Percentiles rank a stretch among this genome's conserved stretches.
These are phyloP conservation scores for Campylomormyrus numenius DNA, from an alignment of 2,113 vertebrate species.

Conservation along the genomic window DNA sequence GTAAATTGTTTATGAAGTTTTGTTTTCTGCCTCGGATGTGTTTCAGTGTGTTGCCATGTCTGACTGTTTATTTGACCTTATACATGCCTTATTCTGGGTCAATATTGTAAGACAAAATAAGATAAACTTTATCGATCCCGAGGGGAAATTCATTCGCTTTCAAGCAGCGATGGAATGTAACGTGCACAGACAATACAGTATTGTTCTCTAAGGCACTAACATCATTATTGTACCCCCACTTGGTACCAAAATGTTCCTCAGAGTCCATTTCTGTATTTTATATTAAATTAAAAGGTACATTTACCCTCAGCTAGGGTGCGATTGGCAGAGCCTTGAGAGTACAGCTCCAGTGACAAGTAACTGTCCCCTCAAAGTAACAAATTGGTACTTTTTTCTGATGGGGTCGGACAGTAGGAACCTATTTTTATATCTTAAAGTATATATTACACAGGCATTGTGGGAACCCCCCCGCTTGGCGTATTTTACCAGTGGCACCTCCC, in stretches of 20 bases:
- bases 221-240: not conserved
- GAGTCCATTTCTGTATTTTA: not conserved
- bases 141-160: not conserved
- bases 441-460: not conserved
- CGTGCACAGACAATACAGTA: not conserved
- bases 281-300: not conserved
- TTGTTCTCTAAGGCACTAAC: too few species aligned
- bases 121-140: not conserved
- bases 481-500: not conserved
- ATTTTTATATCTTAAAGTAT: not conserved
- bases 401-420: not conserved
- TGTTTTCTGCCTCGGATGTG: not conserved
- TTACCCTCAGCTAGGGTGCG: not conserved
- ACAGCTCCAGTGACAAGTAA: not conserved
- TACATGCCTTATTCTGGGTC: not conserved
- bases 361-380: not conserved
- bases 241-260: not conserved
- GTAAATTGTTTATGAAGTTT: not conserved
- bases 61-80: not conserved
- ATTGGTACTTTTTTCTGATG: not conserved
- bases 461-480: not conserved
- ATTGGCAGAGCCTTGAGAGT: not conserved
- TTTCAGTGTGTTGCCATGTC: not conserved
- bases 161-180: not conserved
- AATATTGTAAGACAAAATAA: not conserved